Evolutionary conservation across 1,140 invertebrate species (phyloP).

Genomic region (Drosophila suzukii): DNA sequence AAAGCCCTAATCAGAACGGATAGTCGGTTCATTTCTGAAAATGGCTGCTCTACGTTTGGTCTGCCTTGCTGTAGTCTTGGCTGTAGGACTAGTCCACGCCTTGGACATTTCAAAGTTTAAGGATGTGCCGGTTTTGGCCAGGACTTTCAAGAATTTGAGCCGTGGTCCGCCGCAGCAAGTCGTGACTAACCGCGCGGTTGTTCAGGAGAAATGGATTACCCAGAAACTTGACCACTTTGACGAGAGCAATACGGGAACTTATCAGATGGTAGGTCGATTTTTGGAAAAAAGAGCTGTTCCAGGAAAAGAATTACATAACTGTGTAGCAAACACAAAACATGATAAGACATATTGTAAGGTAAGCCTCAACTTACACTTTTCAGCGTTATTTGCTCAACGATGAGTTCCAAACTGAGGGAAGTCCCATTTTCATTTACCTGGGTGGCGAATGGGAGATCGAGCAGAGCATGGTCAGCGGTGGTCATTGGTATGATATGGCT

Average conservation of each 20-base stretch:
- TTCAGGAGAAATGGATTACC: constrained; percentile 67
- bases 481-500: constrained; percentile 86
- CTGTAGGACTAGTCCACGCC: constrained; percentile 25
- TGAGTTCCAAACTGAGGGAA: constrained; percentile 78
- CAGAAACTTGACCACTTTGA: constrained; percentile 89
- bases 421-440: constrained; percentile 90
- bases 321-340: neutral
- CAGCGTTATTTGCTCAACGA: constrained; percentile 80
- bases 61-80: constrained; percentile 34
- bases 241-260: constrained; percentile 87
- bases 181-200: constrained; percentile 9
- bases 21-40: constrained; percentile 44
- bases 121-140: constrained; percentile 62
- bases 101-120: constrained; percentile 33
- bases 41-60: constrained; percentile 61
- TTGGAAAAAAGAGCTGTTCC: too few relatives aligned
- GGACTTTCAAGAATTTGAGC: constrained; percentile 54
- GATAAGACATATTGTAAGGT: neutral
- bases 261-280: constrained; percentile 86
- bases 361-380: neutral
- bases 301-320: neutral
- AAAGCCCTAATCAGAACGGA: constrained; percentile 30
- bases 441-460: constrained; percentile 88
- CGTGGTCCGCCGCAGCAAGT: constrained; percentile 61
- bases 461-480: constrained; percentile 83